Conservation (phyloP, 2,888 invertebrate species). For the Philaethria dido region DNA sequence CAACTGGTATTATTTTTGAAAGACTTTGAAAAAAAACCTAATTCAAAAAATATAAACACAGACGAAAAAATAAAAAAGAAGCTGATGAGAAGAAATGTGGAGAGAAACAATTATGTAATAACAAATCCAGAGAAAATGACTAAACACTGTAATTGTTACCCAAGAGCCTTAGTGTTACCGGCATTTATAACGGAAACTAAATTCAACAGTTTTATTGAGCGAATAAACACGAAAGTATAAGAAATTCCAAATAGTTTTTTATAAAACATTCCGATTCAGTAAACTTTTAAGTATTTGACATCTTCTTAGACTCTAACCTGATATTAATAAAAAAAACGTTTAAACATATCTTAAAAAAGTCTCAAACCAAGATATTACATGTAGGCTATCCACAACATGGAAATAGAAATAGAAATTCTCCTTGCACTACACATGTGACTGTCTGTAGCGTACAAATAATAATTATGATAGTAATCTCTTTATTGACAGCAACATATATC, state of each 20-base stretch:
- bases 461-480: constrained; percentile 26
- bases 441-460: constrained; percentile 26
- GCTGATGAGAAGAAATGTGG: neutral
- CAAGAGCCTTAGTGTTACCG: constrained; percentile 56
- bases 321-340: neutral
- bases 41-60: neutral
- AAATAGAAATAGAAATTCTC: constrained; percentile 24
- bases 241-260: neutral
- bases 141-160: constrained; percentile 60
- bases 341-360: neutral
- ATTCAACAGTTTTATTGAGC: constrained; percentile 54
- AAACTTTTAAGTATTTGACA: neutral
- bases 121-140: constrained; percentile 14
- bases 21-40: neutral
- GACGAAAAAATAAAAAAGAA: constrained; percentile 11
- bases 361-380: neutral
- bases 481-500: constrained; percentile 30
- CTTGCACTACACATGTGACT: constrained; percentile 30
- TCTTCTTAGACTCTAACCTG: neutral
- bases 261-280: neutral
- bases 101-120: neutral
- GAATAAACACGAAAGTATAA: constrained; percentile 35
- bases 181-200: constrained; percentile 61
- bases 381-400: neutral
- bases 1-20: neutral